Conservation (phyloP, 1,140 invertebrate genomes). For the Drosophila insularis region DNA sequence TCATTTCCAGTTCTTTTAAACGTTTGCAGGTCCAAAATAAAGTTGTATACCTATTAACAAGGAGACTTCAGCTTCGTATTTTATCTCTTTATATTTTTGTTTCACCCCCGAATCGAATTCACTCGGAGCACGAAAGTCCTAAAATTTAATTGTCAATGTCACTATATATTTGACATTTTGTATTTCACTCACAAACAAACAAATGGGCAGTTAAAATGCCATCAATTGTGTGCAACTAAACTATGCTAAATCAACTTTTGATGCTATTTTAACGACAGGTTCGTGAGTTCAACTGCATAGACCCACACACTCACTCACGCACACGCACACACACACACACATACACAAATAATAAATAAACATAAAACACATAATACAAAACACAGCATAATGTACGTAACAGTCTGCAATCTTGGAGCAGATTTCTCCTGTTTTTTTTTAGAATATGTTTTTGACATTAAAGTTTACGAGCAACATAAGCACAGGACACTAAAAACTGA, state of each 20-base stretch:
- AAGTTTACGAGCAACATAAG: constrained; percentile 46
- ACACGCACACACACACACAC: neutral
- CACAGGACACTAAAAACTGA: constrained; percentile 39
- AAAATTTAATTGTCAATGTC: neutral
- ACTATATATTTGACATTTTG: constrained; percentile 12
- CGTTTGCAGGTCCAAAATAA: too few relatives aligned
- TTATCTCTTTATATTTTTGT: too few relatives aligned
- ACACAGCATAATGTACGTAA: constrained; percentile 25
- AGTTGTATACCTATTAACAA: too few relatives aligned
- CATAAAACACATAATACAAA: constrained; percentile 53
- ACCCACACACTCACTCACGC: neutral
- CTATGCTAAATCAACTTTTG: constrained; percentile 41
- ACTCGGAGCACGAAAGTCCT: neutral
- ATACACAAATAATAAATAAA: constrained; percentile 36
- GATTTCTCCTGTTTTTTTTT: constrained; percentile 19
- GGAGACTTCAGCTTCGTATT: too few relatives aligned
- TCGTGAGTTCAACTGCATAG: constrained; percentile 35
- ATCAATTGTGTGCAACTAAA: constrained; percentile 21
- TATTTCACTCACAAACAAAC: constrained; percentile 35
- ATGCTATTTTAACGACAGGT: constrained; percentile 52
- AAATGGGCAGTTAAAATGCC: constrained; percentile 11
- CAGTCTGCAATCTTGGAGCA: constrained; percentile 3
- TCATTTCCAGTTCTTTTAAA: too few relatives aligned
- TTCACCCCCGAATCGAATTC: too few relatives aligned
- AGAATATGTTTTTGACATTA: constrained; percentile 43